These are phyloP conservation scores for Ceyx melanurus DNA, from an alignment of 2,113 vertebrate genomes.

Conservation along the genomic window DNA sequence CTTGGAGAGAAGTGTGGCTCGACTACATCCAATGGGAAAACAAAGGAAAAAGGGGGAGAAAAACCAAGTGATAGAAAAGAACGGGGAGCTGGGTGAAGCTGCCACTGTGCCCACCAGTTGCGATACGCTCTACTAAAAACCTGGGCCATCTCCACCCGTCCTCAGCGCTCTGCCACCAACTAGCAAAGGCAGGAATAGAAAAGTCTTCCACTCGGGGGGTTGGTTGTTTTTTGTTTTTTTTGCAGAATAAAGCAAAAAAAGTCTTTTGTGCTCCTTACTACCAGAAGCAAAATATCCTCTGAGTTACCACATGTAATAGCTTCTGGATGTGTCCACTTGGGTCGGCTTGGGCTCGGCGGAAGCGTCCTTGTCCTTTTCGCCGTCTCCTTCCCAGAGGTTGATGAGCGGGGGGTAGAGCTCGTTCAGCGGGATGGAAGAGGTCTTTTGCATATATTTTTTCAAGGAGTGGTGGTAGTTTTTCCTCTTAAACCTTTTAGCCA, in stretches of 20 bases:
- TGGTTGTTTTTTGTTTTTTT: slow-evolving; percentile 58
- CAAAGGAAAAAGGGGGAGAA: background rate
- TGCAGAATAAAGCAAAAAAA: slow-evolving; percentile 89
- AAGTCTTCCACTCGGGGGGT: slow-evolving; percentile 73
- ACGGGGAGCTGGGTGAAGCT: slow-evolving; percentile 81
- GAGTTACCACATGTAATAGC: slow-evolving; percentile 99
- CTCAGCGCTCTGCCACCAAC: slow-evolving; percentile 77
- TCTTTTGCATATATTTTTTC: slow-evolving; percentile 99
- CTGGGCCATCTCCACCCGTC: slow-evolving; percentile 77
- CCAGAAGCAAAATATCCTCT: slow-evolving; percentile 79
- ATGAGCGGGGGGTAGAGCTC: slow-evolving; percentile 98
- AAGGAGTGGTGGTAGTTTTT: slow-evolving; percentile 98
- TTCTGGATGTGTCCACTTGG: slow-evolving; percentile 97
- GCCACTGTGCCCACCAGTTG: slow-evolving; percentile 81
- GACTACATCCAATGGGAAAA: no score
- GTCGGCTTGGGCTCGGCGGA: slow-evolving; percentile 87
- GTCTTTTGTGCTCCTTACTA: slow-evolving; percentile 85
- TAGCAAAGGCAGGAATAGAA: slow-evolving; percentile 87
- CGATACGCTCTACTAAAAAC: slow-evolving; percentile 86
- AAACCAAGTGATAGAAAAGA: background rate
- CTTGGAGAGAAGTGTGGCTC: no score
- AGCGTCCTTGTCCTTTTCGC: slow-evolving; percentile 94
- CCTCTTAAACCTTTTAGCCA: slow-evolving; percentile 91
- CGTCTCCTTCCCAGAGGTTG: slow-evolving; percentile 96
- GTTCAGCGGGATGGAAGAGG: slow-evolving; percentile 95